A percentile compares a stretch with the other conserved stretches of the same genome.
These are phyloP conservation scores for Catharus minimus DNA, from an alignment of 2,113 vertebrate genomes.

Conservation along the genomic window DNA sequence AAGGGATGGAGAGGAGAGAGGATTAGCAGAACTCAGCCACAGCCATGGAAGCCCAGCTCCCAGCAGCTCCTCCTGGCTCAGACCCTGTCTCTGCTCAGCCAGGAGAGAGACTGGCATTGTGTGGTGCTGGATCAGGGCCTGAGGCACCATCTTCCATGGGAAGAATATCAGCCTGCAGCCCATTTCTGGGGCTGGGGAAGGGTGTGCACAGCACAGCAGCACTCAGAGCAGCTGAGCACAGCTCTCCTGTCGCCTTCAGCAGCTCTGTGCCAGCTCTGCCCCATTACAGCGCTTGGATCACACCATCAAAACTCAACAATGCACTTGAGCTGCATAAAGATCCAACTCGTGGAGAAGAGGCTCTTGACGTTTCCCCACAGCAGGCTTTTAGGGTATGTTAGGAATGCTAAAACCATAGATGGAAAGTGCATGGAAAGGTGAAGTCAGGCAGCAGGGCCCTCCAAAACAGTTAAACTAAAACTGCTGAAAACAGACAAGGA, in stretches of 20 bases:
- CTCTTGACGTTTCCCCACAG: neutral
- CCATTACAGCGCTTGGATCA: neutral
- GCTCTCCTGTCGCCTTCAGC: neutral
- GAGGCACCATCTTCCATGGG: neutral
- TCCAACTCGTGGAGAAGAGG: neutral
- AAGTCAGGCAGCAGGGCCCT: neutral
- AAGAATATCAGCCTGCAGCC: neutral
- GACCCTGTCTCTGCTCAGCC: neutral
- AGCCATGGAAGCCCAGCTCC: neutral
- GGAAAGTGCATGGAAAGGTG: neutral
- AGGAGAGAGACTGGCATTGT: neutral
- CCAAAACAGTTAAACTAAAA: neutral
- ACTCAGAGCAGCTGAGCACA: neutral
- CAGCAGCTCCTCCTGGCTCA: neutral
- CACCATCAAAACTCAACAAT: neutral
- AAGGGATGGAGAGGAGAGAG: neutral
- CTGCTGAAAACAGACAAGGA: neutral
- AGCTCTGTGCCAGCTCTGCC: neutral
- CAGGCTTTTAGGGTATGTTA: neutral
- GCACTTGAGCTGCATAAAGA: conserved; percentile 12
- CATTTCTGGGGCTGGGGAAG: neutral
- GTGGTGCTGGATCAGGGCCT: neutral
- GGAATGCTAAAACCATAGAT: neutral
- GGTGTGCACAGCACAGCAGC: neutral
- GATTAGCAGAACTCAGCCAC: neutral